Base-by-base conservation (phyloP, 2,113 vertebrate genomes). In the Callipepla californica region DNA sequence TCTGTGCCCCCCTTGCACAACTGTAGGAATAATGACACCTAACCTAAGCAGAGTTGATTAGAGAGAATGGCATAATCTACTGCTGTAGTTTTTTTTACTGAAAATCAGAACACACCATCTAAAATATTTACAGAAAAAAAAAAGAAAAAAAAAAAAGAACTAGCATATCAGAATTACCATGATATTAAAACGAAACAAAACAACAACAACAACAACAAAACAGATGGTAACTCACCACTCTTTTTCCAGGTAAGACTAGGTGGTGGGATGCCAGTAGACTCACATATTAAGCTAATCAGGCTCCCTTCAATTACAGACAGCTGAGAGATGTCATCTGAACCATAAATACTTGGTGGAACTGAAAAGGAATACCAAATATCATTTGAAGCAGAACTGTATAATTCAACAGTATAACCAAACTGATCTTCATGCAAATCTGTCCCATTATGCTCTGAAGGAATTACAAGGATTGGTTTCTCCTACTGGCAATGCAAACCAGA, bases 241-340 rank as follows among this genome's bases (percentile, higher is more conserved):
- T 98, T 99, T 87, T 92, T 98, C 99, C 99, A 99, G 18, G 95
- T 96, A 8, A 99, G 98, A 80, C 97, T 98, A 74, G 99, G 99
- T 47, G 99, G 99, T 47, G 99, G 99, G 68, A 99, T 98, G 21
- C 99, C 99, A 92, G 97, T 99, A 84, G 99, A 99, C 92, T 99
- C 99, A 96, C 99, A 99, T 57, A 98, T 95, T 16, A 99, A 96
- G 83, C 97, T 98, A 80, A 98, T 97, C 61, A 98, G 97, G 67
- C 95, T 98, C 58, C 99, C 99, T 97, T 99, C 98, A 32, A 97
- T 98, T 85, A 99, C 98, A 15, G 98, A 98, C 93, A 99, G 88
- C 7, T 97, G 97, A 76, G 98, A 97, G 63, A 95, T 95, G 75
- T 98, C 97, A 62, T 98, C 98, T 15, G 98, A 99, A 76, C 97